phyloP scores from a whole-genome alignment of 2,797 vertebrate species.

The Amblyopsis hoosieri region DNA sequence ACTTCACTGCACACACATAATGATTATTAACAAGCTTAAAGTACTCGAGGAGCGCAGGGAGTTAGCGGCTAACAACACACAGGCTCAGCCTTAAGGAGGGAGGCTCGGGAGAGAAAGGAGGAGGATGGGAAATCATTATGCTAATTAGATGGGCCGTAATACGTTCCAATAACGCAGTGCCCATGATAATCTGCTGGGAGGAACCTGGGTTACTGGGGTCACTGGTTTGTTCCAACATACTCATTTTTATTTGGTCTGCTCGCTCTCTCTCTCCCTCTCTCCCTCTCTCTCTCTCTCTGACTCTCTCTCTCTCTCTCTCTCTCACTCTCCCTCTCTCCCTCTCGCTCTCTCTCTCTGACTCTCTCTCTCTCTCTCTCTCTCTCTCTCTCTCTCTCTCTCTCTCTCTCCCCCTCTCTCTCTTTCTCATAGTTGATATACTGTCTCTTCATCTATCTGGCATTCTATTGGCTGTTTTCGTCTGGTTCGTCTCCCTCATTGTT shows the following conservation, averaged over 20 bases:
- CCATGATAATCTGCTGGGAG: slow-evolving; percentile 87
- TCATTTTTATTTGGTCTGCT: slow-evolving; percentile 38
- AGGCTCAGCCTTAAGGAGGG: slow-evolving; percentile 37
- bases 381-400: too few relatives aligned
- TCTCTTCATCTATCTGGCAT: too few relatives aligned
- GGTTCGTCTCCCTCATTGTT: not conserved
- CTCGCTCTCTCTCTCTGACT: not conserved
- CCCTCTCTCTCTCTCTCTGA: slow-evolving; percentile 16
- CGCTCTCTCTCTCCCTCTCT: not conserved
- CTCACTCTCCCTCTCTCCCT: slow-evolving; percentile 3
- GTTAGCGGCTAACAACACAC: slow-evolving; percentile 88
- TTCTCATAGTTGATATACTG: too few relatives aligned
- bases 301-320: not conserved
- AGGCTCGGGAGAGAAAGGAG: slow-evolving; percentile 63
- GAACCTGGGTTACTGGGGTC: slow-evolving; percentile 81
- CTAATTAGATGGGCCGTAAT: slow-evolving; percentile 88
- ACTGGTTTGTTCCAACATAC: slow-evolving; percentile 73
- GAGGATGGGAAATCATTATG: slow-evolving; percentile 91
- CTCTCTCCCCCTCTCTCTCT: too few relatives aligned
- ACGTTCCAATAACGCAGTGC: slow-evolving; percentile 86
- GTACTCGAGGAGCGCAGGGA: slow-evolving; percentile 92
- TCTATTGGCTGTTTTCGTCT: too few relatives aligned
- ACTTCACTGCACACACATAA: slow-evolving; percentile 96
- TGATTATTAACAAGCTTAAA: slow-evolving; percentile 99
- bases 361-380: not conserved